Evolutionary conservation across 1,140 invertebrate species (phyloP).

Genomic region (Formica exsecta): DNA sequence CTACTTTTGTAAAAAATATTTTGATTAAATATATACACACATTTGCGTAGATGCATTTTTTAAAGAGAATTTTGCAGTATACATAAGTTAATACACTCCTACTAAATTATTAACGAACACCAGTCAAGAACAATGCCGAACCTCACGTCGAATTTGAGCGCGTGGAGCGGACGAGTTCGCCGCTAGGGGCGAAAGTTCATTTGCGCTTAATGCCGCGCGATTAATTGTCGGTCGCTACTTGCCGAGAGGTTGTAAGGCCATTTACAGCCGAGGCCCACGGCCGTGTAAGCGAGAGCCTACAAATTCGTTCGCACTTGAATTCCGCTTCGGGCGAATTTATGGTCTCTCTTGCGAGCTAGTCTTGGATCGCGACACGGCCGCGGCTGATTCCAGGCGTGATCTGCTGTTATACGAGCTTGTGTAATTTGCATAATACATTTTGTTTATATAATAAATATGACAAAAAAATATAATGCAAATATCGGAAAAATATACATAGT

Average conservation of each 20-base stretch:
- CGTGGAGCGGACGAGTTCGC: no score
- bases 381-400: neutral
- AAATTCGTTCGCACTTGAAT: slow-evolving; percentile 86
- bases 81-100: neutral
- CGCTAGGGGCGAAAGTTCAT: slow-evolving; percentile 72
- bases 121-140: slow-evolving; percentile 26
- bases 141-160: slow-evolving; percentile 57
- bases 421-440: neutral
- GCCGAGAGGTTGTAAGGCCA: slow-evolving; percentile 80
- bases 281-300: slow-evolving; percentile 83
- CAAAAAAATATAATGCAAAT: neutral
- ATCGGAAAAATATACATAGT: no score
- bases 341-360: slow-evolving; percentile 9
- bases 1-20: neutral
- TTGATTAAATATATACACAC: neutral
- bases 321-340: slow-evolving; percentile 80
- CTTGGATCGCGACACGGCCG: neutral
- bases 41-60: neutral
- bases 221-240: slow-evolving; percentile 78
- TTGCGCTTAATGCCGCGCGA: slow-evolving; percentile 78
- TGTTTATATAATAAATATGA: neutral
- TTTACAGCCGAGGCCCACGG: slow-evolving; percentile 81
- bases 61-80: neutral
- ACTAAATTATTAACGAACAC: no score
- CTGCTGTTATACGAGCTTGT: neutral